A percentile compares a stretch with the other conserved stretches of the same genome.
Conservation (phyloP, 2,113 vertebrate species). For the Glareola pratincola region DNA sequence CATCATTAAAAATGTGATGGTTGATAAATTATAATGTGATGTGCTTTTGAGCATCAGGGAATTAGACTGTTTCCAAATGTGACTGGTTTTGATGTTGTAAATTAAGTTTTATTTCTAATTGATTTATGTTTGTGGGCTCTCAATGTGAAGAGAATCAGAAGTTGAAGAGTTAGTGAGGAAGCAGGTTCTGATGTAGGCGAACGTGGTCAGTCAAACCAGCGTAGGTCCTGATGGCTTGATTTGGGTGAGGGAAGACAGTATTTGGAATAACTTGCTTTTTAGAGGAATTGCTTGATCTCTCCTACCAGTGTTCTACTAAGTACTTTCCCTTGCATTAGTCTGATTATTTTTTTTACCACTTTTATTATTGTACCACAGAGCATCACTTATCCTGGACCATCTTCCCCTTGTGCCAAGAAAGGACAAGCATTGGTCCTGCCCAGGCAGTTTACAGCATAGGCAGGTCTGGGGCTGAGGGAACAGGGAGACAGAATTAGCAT, state of each 20-base stretch:
- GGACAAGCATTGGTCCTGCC: not conserved
- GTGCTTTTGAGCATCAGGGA: constrained; percentile 17
- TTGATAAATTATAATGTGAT: constrained; percentile 48
- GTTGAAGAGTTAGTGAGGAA: not conserved
- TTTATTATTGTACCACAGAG: not conserved
- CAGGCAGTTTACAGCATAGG: not conserved
- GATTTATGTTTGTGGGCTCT: constrained; percentile 2
- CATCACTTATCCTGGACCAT: not conserved
- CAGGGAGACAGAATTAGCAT: not conserved
- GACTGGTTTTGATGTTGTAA: constrained; percentile 29
- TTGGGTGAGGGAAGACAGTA: not conserved
- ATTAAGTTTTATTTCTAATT: constrained; percentile 18
- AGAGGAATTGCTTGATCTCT: not conserved
- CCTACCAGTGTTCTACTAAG: not conserved
- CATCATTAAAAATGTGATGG: constrained; percentile 54
- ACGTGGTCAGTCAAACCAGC: accelerated
- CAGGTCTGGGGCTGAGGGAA: not conserved
- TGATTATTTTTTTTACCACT: not conserved
- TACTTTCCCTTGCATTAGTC: not conserved
- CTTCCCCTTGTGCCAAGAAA: not conserved
- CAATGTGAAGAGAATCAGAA: not conserved
- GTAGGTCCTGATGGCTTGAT: not conserved
- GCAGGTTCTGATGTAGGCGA: not conserved
- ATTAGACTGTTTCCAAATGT: constrained; percentile 32
- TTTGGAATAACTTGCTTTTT: not conserved